Evolutionary conservation across 35 echinoderm and acorn worm species (phyloP).

Genomic region (Strongylocentrotus purpuratus): DNA sequence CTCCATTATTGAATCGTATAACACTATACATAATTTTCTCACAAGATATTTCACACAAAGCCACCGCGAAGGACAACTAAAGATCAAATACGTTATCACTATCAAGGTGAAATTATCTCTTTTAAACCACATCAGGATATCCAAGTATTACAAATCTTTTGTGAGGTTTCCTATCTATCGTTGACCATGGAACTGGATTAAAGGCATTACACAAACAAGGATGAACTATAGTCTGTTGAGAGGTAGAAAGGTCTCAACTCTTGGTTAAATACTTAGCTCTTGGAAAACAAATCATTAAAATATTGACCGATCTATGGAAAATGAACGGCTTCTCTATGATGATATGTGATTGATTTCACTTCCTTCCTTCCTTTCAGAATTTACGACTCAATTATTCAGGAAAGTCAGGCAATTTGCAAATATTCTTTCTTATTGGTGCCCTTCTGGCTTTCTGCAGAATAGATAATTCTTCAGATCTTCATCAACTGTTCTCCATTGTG

Average conservation of each 20-base stretch:
- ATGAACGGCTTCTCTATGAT: not conserved
- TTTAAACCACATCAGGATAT: not conserved
- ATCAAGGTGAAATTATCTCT: not conserved
- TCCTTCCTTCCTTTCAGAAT: not conserved
- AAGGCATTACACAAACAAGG: not conserved
- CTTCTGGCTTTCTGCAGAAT: not conserved
- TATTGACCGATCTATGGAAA: not conserved
- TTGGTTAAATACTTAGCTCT: not conserved
- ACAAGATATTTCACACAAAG: not conserved
- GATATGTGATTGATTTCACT: not conserved
- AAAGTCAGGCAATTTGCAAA: not conserved
- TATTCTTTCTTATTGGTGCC: not conserved
- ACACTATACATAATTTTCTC: not conserved
- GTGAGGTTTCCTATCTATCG: not conserved
- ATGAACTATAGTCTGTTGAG: not conserved
- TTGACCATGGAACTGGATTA: slow-evolving; percentile 2
- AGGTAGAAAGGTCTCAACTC: not conserved
- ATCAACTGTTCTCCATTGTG: not conserved
- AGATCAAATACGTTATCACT: not conserved
- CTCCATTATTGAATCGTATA: not conserved
- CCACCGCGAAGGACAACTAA: not conserved
- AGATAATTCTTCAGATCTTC: not conserved
- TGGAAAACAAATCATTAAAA: not conserved
- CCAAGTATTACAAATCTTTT: not conserved
- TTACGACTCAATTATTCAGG: not conserved